phyloP scores from a whole-genome alignment of 2,797 vertebrate genomes.

The Syngnathus rostellatus region DNA sequence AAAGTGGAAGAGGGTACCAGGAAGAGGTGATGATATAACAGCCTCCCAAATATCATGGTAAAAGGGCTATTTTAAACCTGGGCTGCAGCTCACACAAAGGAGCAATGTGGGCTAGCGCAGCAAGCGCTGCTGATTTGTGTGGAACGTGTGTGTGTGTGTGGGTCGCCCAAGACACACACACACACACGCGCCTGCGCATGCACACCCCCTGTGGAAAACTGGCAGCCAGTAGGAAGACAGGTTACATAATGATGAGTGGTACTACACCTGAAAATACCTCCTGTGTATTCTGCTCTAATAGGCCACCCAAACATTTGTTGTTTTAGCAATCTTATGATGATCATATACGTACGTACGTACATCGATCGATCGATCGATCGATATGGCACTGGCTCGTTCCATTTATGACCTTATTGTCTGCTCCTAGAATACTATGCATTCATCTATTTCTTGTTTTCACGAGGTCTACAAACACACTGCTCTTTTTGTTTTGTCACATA shows the following conservation, averaged over 20 bases:
- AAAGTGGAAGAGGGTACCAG: constrained; percentile 36
- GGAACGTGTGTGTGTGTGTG: constrained; percentile 8
- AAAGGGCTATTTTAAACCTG: constrained; percentile 52
- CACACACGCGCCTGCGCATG: too few relatives aligned
- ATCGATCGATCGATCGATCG: too few relatives aligned
- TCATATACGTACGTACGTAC: too few relatives aligned
- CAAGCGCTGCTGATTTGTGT: constrained; percentile 19
- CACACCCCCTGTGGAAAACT: constrained; percentile 27
- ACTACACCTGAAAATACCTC: constrained; percentile 5
- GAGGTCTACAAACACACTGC: neutral
- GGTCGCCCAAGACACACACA: too few relatives aligned
- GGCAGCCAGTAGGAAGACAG: constrained; percentile 40
- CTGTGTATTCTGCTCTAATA: constrained; percentile 2
- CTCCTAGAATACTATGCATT: too few relatives aligned
- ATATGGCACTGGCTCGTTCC: too few relatives aligned
- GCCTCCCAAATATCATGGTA: constrained; percentile 47
- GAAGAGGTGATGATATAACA: constrained; percentile 47
- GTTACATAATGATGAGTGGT: constrained; percentile 34
- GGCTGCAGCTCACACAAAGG: constrained; percentile 42
- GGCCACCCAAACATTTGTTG: neutral
- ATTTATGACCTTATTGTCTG: too few relatives aligned
- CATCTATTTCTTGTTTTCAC: neutral
- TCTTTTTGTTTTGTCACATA: neutral
- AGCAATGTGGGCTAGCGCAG: constrained; percentile 50
- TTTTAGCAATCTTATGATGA: too few relatives aligned